Conservation (phyloP, 1,140 invertebrate genomes). For the Ditylenchus dipsaci region DNA sequence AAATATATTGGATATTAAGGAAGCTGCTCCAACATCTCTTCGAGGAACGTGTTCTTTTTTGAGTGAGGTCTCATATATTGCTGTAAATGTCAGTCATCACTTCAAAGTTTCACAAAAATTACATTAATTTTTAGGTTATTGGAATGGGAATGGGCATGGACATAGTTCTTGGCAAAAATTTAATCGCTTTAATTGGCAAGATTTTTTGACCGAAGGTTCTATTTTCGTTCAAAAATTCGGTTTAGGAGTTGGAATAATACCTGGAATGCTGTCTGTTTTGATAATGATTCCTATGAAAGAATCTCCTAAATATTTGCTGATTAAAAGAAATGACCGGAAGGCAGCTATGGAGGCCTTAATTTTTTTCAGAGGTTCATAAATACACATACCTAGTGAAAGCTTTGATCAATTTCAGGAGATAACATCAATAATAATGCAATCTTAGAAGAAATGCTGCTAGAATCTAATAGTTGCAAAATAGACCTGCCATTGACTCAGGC, state of each 20-base stretch:
- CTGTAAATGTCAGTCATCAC: slow-evolving; percentile 22
- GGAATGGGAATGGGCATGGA: slow-evolving; percentile 53
- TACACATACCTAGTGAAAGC: background rate
- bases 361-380: slow-evolving; percentile 37
- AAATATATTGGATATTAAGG: too few relatives aligned
- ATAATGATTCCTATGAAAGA: slow-evolving; percentile 46
- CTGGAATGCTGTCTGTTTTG: slow-evolving; percentile 33
- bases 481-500: slow-evolving; percentile 30
- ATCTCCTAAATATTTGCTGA: slow-evolving; percentile 45
- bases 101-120: background rate
- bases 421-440: slow-evolving; percentile 28
- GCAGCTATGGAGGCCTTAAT: slow-evolving; percentile 36
- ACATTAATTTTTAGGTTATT: slow-evolving; percentile 18
- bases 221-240: too few relatives aligned
- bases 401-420: background rate
- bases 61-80: slow-evolving; percentile 40
- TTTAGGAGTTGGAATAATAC: slow-evolving; percentile 1
- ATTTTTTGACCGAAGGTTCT: background rate
- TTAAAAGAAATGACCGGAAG: slow-evolving; percentile 38
- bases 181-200: slow-evolving; percentile 39
- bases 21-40: slow-evolving; percentile 46
- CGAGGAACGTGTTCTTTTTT: slow-evolving; percentile 47
- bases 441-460: slow-evolving; percentile 47
- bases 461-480: slow-evolving; percentile 17
- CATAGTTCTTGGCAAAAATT: slow-evolving; percentile 36